phyloP scores from a whole-genome alignment of 1,140 invertebrate species.

The Eciton burchellii region DNA sequence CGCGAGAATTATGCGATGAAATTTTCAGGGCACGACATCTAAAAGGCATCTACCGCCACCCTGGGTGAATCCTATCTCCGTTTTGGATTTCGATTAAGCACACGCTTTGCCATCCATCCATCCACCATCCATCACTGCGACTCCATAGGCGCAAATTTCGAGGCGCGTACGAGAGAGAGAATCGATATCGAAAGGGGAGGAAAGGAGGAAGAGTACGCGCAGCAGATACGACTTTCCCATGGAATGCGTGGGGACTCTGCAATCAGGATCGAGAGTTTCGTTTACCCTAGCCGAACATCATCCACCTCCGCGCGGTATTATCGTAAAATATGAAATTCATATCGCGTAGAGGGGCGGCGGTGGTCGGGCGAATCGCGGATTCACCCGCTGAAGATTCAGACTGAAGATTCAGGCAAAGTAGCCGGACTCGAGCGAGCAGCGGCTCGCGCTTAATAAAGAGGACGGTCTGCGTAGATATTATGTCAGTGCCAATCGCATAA shows the following conservation, averaged over 20 bases:
- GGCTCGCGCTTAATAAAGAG: constrained; percentile 63
- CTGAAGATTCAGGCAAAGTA: constrained; percentile 34
- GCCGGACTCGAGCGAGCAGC: constrained; percentile 10
- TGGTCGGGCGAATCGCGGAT: too few relatives aligned
- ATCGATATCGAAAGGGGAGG: constrained; percentile 36
- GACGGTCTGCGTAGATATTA: constrained; percentile 56
- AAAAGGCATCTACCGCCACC: neutral
- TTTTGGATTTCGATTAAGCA: constrained; percentile 26
- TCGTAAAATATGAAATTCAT: constrained; percentile 78
- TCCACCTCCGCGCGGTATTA: constrained; percentile 65
- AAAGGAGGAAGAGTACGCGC: neutral
- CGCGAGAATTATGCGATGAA: constrained; percentile 36
- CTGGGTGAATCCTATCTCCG: neutral
- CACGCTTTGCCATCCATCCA: constrained; percentile 37
- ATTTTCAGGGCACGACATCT: constrained; percentile 28
- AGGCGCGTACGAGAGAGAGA: constrained; percentile 2
- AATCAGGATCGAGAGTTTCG: constrained; percentile 56
- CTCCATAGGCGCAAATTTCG: constrained; percentile 32
- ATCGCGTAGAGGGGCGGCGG: constrained; percentile 42
- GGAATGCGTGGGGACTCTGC: constrained; percentile 58
- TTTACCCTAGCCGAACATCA: constrained; percentile 69
- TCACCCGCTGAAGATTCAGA: constrained; percentile 30
- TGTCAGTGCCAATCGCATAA: constrained; percentile 47
- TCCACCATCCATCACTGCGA: constrained; percentile 36
- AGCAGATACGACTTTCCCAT: constrained; percentile 54